A percentile compares a stretch with the other conserved stretches of the same genome.
phyloP scores from a whole-genome alignment of 35 echinoderm and acorn worm genomes.

The Strongylocentrotus purpuratus region DNA sequence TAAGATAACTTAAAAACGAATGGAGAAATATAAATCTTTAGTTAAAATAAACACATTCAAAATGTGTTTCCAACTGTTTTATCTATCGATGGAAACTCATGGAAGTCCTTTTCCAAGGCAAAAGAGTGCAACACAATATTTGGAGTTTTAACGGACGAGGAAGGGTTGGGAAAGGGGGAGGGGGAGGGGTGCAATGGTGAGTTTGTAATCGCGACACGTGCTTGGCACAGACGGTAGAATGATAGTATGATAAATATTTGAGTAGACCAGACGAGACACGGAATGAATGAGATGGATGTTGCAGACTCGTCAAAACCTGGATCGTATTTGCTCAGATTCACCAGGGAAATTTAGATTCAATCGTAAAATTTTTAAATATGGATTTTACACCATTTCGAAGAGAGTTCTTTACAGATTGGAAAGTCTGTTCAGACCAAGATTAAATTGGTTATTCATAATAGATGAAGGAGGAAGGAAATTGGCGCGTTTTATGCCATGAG shows the following conservation, averaged over 20 bases:
- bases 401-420: background rate
- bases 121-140: too few relatives aligned
- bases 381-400: background rate
- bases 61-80: too few relatives aligned
- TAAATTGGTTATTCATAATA: background rate
- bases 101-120: too few relatives aligned
- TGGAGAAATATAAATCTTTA: too few relatives aligned
- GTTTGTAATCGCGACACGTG: background rate
- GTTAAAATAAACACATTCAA: too few relatives aligned
- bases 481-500: background rate
- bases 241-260: conserved; percentile 6
- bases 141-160: too few relatives aligned
- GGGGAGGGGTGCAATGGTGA: background rate
- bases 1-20: too few relatives aligned
- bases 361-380: background rate
- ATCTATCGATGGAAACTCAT: too few relatives aligned
- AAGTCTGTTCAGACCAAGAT: background rate
- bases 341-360: background rate
- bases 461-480: background rate
- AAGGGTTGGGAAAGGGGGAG: background rate
- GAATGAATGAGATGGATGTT: background rate
- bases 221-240: background rate
- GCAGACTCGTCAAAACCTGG: background rate
- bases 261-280: background rate
- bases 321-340: background rate